These are phyloP conservation scores for Petrocephalus zakoni DNA, from an alignment of 2,113 vertebrate species.

Conservation along the genomic window DNA sequence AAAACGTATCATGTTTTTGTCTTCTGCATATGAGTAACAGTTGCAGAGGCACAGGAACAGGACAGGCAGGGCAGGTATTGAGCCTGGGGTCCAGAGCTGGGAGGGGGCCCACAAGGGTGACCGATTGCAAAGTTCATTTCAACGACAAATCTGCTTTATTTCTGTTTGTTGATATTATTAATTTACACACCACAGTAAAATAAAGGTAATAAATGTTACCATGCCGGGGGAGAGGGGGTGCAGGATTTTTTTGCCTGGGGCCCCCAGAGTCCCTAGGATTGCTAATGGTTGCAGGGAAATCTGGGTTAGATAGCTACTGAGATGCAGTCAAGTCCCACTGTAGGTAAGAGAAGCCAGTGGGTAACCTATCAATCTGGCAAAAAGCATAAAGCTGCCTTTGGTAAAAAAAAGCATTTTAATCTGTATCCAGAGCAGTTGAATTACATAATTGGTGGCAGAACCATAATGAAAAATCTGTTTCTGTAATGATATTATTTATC, in stretches of 20 bases:
- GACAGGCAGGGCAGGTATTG: too few species aligned
- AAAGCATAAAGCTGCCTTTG: not conserved
- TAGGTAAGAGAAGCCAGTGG: not conserved
- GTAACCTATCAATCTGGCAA: constrained; percentile 14
- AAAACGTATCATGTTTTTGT: not conserved
- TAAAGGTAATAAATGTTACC: too few species aligned
- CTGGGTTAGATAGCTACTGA: not conserved
- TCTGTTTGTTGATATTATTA: too few species aligned
- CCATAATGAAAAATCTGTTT: constrained; percentile 54
- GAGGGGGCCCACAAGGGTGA: too few species aligned
- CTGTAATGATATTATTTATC: constrained; percentile 65
- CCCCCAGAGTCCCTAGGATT: too few species aligned
- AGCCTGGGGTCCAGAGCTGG: too few species aligned
- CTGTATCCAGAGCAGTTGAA: constrained; percentile 19
- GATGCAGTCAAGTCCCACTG: not conserved
- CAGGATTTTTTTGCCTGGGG: too few species aligned
- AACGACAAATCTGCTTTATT: too few species aligned
- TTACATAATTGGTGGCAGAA: constrained; percentile 49
- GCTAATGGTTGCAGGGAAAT: not conserved
- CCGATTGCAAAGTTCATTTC: too few species aligned
- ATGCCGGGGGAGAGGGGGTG: too few species aligned
- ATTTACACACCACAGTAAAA: too few species aligned
- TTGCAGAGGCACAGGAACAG: not conserved
- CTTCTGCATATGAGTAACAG: not conserved
- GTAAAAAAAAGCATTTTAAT: constrained; percentile 17